A percentile compares a stretch with the other conserved stretches of the same genome.
Conservation (phyloP, 37 sponge, comb jelly and placozoan genomes). For the Axinella damicornis region DNA sequence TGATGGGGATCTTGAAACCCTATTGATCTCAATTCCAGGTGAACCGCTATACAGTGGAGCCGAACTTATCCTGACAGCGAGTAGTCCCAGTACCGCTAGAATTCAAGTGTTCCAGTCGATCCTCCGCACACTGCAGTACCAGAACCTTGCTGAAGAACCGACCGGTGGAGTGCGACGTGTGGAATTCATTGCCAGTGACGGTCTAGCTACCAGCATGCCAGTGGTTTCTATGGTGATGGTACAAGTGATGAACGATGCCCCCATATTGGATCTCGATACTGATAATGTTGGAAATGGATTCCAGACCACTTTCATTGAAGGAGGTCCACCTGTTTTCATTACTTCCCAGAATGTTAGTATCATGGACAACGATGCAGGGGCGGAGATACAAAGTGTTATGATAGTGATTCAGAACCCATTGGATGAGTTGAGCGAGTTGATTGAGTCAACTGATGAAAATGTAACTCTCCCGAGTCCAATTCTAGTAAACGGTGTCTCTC, state of each 20-base stretch:
- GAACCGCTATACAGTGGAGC: neutral
- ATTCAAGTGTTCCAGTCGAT: constrained; percentile 29
- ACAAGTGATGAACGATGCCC: constrained; percentile 64
- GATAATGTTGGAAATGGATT: constrained; percentile 38
- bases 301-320: constrained; percentile 59
- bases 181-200: constrained; percentile 64
- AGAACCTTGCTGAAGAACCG: constrained; percentile 77
- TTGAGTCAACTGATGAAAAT: constrained; percentile 22
- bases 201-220: constrained; percentile 30
- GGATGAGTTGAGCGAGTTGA: constrained; percentile 52
- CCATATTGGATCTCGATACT: constrained; percentile 65
- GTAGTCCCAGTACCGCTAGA: neutral
- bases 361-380: constrained; percentile 63
- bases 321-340: constrained; percentile 52
- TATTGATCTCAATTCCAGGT: neutral
- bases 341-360: constrained; percentile 67
- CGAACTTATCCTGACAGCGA: neutral
- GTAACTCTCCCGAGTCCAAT: neutral
- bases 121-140: constrained; percentile 53
- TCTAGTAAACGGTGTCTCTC: neutral
- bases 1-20: constrained; percentile 26
- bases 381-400: neutral
- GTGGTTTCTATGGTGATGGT: constrained; percentile 30
- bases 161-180: constrained; percentile 39
- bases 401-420: constrained; percentile 50